Evolutionary conservation across 2,888 invertebrate species (phyloP).

Genomic region (Platerodrilus igneus): DNA sequence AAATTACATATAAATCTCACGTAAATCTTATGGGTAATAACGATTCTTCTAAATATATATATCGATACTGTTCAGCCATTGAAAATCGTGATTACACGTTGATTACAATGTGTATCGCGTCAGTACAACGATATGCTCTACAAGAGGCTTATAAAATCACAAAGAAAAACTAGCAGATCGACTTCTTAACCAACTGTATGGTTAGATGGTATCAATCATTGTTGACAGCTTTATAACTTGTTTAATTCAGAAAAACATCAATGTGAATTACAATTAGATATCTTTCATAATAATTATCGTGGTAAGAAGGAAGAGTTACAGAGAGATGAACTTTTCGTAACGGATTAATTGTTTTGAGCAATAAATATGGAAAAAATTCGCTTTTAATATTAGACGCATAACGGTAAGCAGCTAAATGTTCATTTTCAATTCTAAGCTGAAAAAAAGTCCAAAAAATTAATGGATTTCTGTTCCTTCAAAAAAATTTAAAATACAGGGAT

Average conservation of each 20-base stretch:
- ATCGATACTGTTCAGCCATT: too few species aligned
- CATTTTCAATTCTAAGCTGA: too few species aligned
- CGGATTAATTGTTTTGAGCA: conserved; percentile 32
- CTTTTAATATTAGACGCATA: too few species aligned
- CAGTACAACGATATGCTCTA: conserved; percentile 14
- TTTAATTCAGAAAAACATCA: conserved; percentile 41
- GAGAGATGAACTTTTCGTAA: conserved; percentile 33
- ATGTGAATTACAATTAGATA: conserved; percentile 41
- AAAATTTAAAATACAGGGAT: too few species aligned
- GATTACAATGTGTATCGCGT: conserved; percentile 37
- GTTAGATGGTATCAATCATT: conserved; percentile 41
- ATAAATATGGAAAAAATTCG: not conserved
- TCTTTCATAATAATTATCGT: conserved; percentile 42
- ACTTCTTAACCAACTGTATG: conserved; percentile 32
- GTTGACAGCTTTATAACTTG: conserved; percentile 43
- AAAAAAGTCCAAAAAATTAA: too few species aligned
- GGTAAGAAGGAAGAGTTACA: too few species aligned
- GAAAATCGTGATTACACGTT: conserved; percentile 34
- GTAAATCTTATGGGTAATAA: conserved; percentile 7
- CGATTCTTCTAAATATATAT: not conserved
- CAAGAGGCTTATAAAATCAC: conserved; percentile 5
- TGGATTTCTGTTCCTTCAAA: too few species aligned
- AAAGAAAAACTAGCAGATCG: conserved; percentile 14
- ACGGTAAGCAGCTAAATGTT: too few species aligned
- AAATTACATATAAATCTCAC: conserved; percentile 15